These are phyloP conservation scores for Himantopus leucocephalus DNA, from an alignment of 2,113 vertebrate species.

Conservation along the genomic window DNA sequence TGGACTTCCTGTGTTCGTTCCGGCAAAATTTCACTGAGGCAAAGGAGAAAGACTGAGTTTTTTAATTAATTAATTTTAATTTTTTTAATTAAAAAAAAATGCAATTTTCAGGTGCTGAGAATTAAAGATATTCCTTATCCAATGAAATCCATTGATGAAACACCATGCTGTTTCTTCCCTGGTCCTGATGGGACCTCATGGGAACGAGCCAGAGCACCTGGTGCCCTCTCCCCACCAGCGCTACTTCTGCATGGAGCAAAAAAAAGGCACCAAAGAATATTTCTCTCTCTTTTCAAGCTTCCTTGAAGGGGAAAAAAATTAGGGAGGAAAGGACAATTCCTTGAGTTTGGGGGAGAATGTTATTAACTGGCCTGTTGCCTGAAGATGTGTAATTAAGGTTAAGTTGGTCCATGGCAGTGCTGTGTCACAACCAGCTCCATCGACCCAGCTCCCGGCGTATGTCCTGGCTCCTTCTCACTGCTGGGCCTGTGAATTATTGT, in stretches of 20 bases:
- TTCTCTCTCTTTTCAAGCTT: neutral
- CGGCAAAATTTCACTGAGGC: neutral
- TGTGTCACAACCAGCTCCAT: neutral
- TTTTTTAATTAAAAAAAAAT: neutral
- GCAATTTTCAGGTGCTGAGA: neutral
- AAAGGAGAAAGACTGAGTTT: neutral
- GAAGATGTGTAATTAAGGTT: neutral
- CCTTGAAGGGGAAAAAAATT: neutral
- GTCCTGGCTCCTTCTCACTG: neutral
- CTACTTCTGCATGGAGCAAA: neutral
- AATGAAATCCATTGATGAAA: neutral
- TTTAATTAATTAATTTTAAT: neutral
- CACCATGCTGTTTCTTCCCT: neutral
- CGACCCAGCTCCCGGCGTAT: fast-evolving
- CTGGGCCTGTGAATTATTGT: neutral
- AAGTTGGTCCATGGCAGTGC: neutral
- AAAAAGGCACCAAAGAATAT: neutral
- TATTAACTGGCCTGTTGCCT: neutral
- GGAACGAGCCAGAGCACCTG: neutral
- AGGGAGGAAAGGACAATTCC: neutral
- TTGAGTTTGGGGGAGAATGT: neutral
- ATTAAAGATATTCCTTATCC: neutral
- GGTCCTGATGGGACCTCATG: too few relatives aligned
- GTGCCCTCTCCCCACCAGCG: neutral
- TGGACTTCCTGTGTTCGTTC: neutral